Conservation (phyloP, 2,888 invertebrate species). For the Drosophila quinaria region DNA sequence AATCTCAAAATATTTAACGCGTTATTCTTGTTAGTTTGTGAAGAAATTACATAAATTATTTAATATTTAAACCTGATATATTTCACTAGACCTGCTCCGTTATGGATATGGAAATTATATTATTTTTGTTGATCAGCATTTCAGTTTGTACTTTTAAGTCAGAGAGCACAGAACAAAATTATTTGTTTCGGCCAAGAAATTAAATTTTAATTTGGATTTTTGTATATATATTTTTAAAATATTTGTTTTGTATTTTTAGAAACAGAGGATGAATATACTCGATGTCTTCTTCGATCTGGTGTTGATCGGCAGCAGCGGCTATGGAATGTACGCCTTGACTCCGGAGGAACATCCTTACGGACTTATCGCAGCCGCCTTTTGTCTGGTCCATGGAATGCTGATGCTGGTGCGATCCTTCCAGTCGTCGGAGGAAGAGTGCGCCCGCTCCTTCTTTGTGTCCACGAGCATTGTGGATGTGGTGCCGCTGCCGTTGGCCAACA, state of each 20-base stretch:
- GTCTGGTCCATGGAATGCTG: slow-evolving; percentile 68
- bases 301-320: slow-evolving; percentile 56
- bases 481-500: slow-evolving; percentile 72
- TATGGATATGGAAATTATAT: background rate
- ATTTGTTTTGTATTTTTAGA: slow-evolving; percentile 7
- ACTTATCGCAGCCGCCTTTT: slow-evolving; percentile 65
- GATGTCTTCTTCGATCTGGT: slow-evolving; percentile 25
- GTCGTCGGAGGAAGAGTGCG: slow-evolving; percentile 11
- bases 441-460: slow-evolving; percentile 45
- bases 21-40: background rate
- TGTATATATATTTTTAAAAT: background rate
- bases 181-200: slow-evolving; percentile 1
- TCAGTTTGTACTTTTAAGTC: slow-evolving; percentile 9
- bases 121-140: background rate
- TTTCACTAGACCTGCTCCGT: background rate
- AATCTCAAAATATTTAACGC: too few relatives aligned
- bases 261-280: background rate
- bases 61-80: background rate
- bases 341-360: slow-evolving; percentile 63
- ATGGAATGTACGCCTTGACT: slow-evolving; percentile 52
- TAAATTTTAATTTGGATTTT: background rate
- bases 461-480: slow-evolving; percentile 64
- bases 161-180: slow-evolving; percentile 7
- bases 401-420: slow-evolving; percentile 42
- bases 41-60: background rate